Base-by-base conservation (phyloP, 2,113 vertebrate species). In the Pterophyllum scalare region DNA sequence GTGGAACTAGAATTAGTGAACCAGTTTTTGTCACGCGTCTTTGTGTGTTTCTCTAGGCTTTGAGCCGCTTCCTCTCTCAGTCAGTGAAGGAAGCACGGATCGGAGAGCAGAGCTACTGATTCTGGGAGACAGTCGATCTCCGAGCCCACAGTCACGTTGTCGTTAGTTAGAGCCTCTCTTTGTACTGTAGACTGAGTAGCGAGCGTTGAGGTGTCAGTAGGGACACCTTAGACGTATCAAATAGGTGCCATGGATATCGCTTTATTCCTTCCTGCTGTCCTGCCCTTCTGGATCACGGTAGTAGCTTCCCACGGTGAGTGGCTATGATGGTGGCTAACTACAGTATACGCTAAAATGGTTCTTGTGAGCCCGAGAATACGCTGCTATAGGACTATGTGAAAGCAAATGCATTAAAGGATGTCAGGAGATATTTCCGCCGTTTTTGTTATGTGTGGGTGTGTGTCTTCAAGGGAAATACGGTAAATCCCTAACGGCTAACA, bases 221-320 rank as follows among this genome's bases (percentile, higher is more conserved):
- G 46, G 26, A 70, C 40, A 49, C 64, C 11, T 40, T 22, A 70
- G 15, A 70, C 1, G 40, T 70, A 28, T 49, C 17, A 70, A 49
- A 28, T 40, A 24, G 40, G 40, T 14, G 5, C 0, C 20, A 72
- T 72, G 67, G 67, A 31, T 31, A 7, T 14, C 6, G 17, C 49
- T 52, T 54, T 24, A 54, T 54, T 72, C 26, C 46, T n/a, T 19
- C 11, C 17, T 2, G 19, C n/a, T n/a, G 54, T 12, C 49, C 19
- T 54, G 13, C 5, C 31, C 28, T 72, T 14, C 17, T 72, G 46
- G 9, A 33, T 72, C 6, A 13, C 6, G 26, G 17, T n/a, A 9
- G 67, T 33, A n/a, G 67, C 67, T 72, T 54, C 67, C 46, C 20
- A 28, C 2, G 67, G 67, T 72, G 67, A 72, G 67, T 72, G 20